Evolutionary conservation across 2,797 vertebrate genomes (phyloP), one percentile per base, ranked within the genome.

Genomic region (Lemur catta): DNA sequence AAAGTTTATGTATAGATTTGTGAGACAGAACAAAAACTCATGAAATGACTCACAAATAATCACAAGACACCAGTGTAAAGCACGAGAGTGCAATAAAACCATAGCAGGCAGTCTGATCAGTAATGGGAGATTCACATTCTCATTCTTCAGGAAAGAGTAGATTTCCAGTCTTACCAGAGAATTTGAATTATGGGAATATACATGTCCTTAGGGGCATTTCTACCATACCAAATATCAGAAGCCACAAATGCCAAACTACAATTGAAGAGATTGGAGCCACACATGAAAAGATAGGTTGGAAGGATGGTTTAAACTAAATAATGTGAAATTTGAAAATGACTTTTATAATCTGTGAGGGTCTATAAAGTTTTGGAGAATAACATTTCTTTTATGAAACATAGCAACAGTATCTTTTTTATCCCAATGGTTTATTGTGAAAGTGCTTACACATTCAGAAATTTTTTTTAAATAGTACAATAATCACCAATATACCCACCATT

Each of bases 41-140:
- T 30, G 2, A 75, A 84, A 50, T 55, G 43, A 78, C 20, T 78
- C 33, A 7, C 9, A 81, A 11, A 55, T 17, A 65, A 52, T 41
- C 61, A 89, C 18, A 72, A 18, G 48, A 1, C 0, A 1, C 0
- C 4, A 0, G 5, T 15, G 2, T 35, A 33, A n/a, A 72, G 20
- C 8, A 52, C 24, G 11, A 28, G 4, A 50, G 41, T 43, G 30
- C 15, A 22, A 24, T 57, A 43, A 63, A 55, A 33, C 22, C 26
- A 38, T 0, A 5, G 26, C 1, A 35, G 48, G 7, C 28, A n/a
- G 30, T 10, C 15, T 38, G 38, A 15, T 38, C 12, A 4, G 11
- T 30, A 4, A 33, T 0, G 8, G 33, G 94, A 88, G 38, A 35
- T 14, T 30, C 15, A n/a, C 28, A n/a, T 89, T 57, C 43, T 69